Conservation (phyloP, 64 coral and sea anemone species). For the Trachythela sp. region DNA sequence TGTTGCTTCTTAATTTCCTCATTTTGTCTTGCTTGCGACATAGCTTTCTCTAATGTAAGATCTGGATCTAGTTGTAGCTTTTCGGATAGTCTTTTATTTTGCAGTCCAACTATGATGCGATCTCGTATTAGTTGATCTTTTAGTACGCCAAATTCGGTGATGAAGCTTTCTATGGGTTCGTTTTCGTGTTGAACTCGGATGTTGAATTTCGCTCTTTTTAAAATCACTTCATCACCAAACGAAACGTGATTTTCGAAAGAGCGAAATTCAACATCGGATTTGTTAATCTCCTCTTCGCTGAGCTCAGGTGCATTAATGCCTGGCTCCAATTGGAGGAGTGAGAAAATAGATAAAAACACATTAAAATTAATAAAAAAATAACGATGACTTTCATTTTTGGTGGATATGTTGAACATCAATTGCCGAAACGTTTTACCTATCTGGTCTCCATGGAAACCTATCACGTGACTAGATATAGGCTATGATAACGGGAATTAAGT, state of each 20-base stretch:
- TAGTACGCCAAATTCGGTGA: conserved; percentile 36
- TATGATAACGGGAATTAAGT: too few species aligned
- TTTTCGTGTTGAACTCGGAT: neutral
- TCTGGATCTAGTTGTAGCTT: conserved; percentile 22
- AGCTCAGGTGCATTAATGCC: too few species aligned
- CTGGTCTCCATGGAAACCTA: too few species aligned
- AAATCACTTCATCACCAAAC: neutral
- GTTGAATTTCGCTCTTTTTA: neutral
- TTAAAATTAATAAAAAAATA: too few species aligned
- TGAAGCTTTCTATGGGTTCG: conserved; percentile 26
- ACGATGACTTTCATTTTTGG: too few species aligned
- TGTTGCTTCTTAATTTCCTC: conserved; percentile 49
- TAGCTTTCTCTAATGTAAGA: conserved; percentile 37
- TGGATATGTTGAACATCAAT: too few species aligned
- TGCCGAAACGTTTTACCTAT: too few species aligned
- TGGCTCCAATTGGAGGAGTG: too few species aligned
- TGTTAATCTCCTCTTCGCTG: too few species aligned
- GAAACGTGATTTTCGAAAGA: conserved; percentile 3
- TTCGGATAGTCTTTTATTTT: conserved; percentile 17
- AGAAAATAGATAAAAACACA: too few species aligned
- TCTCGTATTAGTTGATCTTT: conserved; percentile 48
- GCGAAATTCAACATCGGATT: too few species aligned
- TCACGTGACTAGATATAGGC: too few species aligned
- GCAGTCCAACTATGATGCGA: conserved; percentile 36
- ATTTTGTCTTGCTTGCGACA: conserved; percentile 23